Conservation (phyloP, 2,888 invertebrate genomes). For the Isotomurus palustris region DNA sequence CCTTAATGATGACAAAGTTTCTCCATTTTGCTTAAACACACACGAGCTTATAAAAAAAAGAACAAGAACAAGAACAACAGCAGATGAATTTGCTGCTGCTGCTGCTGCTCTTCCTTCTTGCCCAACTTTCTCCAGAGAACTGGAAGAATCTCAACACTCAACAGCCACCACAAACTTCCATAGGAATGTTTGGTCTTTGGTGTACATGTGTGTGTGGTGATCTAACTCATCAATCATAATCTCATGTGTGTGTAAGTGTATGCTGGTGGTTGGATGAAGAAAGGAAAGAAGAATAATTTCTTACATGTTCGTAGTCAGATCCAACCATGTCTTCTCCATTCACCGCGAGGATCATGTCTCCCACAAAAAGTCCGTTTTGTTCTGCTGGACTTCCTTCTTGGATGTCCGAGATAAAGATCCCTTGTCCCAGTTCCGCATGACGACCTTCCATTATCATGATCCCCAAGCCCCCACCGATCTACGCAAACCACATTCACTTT, state of each 20-base stretch:
- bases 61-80: too few species aligned
- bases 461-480: slow-evolving; percentile 73
- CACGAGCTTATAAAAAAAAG: too few species aligned
- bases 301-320: slow-evolving; percentile 79
- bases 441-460: slow-evolving; percentile 94
- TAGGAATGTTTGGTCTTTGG: too few species aligned
- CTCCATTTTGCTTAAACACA: too few species aligned
- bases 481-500: too few species aligned
- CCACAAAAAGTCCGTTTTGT: slow-evolving; percentile 88
- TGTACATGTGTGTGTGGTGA: too few species aligned
- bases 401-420: slow-evolving; percentile 88
- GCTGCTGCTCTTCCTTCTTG: too few species aligned
- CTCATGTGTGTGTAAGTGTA: neutral
- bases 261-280: neutral
- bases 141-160: too few species aligned
- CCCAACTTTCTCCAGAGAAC: too few species aligned
- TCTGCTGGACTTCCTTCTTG: slow-evolving; percentile 85
- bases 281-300: slow-evolving; percentile 35
- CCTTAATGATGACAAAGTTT: too few species aligned
- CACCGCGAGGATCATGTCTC: slow-evolving; percentile 94
- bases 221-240: neutral
- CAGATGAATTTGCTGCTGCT: too few species aligned
- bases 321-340: slow-evolving; percentile 87
- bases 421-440: slow-evolving; percentile 84
- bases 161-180: too few species aligned